These are phyloP conservation scores for Thalassophryne amazonica DNA, from an alignment of 2,797 vertebrate species.

Conservation along the genomic window DNA sequence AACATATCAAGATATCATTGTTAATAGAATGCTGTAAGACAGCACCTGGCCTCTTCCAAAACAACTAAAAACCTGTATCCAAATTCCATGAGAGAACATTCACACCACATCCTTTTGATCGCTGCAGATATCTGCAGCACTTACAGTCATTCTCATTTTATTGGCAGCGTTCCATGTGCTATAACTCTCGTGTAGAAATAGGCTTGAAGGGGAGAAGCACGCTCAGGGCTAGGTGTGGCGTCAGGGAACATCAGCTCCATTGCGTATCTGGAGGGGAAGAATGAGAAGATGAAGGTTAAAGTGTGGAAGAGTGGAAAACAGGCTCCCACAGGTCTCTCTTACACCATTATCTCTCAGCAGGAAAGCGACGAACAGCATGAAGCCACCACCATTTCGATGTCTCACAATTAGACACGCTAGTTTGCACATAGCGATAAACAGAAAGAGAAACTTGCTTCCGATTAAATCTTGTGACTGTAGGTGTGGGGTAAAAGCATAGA, in stretches of 20 bases:
- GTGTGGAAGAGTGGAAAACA: slow-evolving; percentile 37
- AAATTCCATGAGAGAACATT: background rate
- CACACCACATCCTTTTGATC: background rate
- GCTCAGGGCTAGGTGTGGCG: slow-evolving; percentile 41
- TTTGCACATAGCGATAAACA: too few relatives aligned
- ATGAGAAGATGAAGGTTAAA: slow-evolving; percentile 22
- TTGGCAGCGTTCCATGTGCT: slow-evolving; percentile 20
- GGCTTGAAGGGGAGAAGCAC: slow-evolving; percentile 26
- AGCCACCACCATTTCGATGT: slow-evolving; percentile 11
- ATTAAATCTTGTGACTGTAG: too few relatives aligned
- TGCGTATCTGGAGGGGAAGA: slow-evolving; percentile 53
- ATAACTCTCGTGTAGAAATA: slow-evolving; percentile 32
- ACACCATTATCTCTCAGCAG: slow-evolving; percentile 22
- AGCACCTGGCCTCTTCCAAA: too few relatives aligned
- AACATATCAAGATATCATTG: too few relatives aligned
- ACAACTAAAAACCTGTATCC: background rate
- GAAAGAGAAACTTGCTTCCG: too few relatives aligned
- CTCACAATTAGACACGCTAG: too few relatives aligned
- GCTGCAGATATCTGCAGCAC: background rate
- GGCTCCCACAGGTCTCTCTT: slow-evolving; percentile 55
- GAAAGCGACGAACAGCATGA: background rate
- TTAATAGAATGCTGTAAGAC: too few relatives aligned
- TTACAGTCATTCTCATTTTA: background rate
- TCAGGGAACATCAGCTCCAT: slow-evolving; percentile 46
- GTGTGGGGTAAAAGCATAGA: too few relatives aligned